A percentile compares a stretch with the other conserved stretches of the same genome.
Evolutionary conservation across 64 coral and sea anemone species (phyloP).

Genomic region (Hydrozoanthus tunicans): DNA sequence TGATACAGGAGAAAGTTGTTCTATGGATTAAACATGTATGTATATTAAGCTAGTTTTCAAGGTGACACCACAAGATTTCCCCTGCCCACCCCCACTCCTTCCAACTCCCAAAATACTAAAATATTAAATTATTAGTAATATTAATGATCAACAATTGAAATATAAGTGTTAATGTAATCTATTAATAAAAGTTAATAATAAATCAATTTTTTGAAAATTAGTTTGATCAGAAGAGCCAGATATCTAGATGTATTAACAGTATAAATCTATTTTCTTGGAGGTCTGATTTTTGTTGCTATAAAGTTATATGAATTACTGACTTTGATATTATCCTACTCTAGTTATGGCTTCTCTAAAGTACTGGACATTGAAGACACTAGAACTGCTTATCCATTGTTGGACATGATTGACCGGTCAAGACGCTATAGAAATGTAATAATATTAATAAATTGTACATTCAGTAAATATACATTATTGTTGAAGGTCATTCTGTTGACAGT

Average conservation of each 20-base stretch:
- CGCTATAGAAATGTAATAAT: slow-evolving; percentile 48
- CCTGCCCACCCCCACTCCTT: no score
- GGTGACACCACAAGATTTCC: no score
- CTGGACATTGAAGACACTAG: slow-evolving; percentile 74
- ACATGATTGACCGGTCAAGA: slow-evolving; percentile 73
- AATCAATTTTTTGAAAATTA: not conserved
- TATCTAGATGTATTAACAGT: not conserved
- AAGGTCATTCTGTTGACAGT: no score
- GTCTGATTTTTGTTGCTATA: not conserved
- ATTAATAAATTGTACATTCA: not conserved
- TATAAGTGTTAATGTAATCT: not conserved
- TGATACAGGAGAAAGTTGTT: no score
- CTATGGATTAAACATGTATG: no score
- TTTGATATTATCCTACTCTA: slow-evolving; percentile 1
- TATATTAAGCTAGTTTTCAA: no score
- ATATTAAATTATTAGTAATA: not conserved
- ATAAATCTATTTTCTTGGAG: not conserved
- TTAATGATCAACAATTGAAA: not conserved
- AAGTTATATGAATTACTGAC: not conserved
- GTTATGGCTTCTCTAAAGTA: slow-evolving; percentile 79
- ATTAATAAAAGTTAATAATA: not conserved
- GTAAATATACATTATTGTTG: no score
- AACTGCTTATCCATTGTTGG: slow-evolving; percentile 72
- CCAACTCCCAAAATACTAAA: no score
- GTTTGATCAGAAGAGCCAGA: not conserved